These are phyloP conservation scores for Furcula furcula DNA, from an alignment of 2,888 invertebrate species.

Conservation along the genomic window DNA sequence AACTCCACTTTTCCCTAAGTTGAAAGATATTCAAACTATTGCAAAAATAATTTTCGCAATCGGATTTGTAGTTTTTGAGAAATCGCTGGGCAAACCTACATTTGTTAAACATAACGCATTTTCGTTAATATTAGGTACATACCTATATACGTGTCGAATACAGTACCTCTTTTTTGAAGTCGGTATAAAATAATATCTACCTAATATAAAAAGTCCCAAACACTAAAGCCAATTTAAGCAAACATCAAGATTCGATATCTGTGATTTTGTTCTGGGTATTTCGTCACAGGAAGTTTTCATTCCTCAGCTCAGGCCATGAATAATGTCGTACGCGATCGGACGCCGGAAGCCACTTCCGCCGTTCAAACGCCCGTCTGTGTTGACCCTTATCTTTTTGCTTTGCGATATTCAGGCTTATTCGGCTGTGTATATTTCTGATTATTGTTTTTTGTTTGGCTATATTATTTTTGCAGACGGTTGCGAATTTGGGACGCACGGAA, in stretches of 20 bases:
- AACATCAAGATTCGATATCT: too few relatives aligned
- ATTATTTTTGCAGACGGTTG: background rate
- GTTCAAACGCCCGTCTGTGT: constrained; percentile 26
- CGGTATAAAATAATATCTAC: too few relatives aligned
- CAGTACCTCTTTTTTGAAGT: too few relatives aligned
- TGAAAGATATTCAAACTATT: too few relatives aligned
- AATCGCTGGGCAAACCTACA: too few relatives aligned
- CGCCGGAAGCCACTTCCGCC: constrained; percentile 49
- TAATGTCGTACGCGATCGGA: constrained; percentile 45
- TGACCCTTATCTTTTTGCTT: constrained; percentile 45
- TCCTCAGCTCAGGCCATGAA: constrained; percentile 48
- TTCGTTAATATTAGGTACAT: too few relatives aligned
- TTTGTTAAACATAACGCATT: too few relatives aligned
- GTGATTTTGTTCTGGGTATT: constrained; percentile 38
- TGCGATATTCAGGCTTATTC: constrained; percentile 4
- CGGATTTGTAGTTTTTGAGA: too few relatives aligned
- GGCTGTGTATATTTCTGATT: background rate
- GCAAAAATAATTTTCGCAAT: too few relatives aligned
- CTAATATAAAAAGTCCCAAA: background rate
- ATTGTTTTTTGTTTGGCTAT: background rate
- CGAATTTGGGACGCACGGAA: too few relatives aligned
- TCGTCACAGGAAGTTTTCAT: constrained; percentile 47
- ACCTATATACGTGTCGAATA: too few relatives aligned
- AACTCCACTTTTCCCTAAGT: too few relatives aligned
- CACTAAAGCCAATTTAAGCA: background rate